Conservation (phyloP, 2,113 vertebrate species). For the Gnathochromis pfefferi region DNA sequence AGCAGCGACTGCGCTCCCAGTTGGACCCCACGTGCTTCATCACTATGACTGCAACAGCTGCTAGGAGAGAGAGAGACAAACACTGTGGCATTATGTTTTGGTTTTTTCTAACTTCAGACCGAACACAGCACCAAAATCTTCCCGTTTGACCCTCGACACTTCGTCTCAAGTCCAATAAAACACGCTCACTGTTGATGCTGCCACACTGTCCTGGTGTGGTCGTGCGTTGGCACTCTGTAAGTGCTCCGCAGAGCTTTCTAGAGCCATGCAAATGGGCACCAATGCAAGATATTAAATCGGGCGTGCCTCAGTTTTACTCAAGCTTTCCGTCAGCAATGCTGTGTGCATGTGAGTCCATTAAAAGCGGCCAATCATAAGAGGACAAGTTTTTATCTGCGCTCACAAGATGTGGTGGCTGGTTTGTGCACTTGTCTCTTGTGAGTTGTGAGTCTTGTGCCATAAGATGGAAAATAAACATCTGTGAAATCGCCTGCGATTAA, state of each 20-base stretch:
- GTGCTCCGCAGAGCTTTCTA: background rate
- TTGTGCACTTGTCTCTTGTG: background rate
- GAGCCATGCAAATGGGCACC: background rate
- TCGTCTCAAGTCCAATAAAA: background rate
- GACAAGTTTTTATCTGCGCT: background rate
- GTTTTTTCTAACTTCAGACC: background rate
- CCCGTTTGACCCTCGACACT: background rate
- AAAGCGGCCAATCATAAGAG: background rate
- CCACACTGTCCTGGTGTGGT: background rate
- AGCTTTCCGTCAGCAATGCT: background rate
- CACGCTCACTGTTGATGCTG: rapidly evolving
- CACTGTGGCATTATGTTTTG: background rate
- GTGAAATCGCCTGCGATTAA: background rate
- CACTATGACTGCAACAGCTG: conserved; percentile 15
- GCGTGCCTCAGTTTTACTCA: background rate
- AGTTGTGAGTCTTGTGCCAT: background rate
- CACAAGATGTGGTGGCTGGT: background rate
- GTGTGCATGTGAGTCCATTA: background rate
- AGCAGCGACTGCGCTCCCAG: background rate
- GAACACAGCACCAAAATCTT: background rate
- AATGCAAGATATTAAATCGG: background rate
- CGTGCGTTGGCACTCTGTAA: background rate
- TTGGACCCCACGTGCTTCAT: conserved; percentile 12
- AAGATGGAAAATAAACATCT: background rate
- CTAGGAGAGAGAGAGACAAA: background rate